Evolutionary conservation across 1,140 invertebrate species (phyloP).

Genomic region (Argopecten irradians): DNA sequence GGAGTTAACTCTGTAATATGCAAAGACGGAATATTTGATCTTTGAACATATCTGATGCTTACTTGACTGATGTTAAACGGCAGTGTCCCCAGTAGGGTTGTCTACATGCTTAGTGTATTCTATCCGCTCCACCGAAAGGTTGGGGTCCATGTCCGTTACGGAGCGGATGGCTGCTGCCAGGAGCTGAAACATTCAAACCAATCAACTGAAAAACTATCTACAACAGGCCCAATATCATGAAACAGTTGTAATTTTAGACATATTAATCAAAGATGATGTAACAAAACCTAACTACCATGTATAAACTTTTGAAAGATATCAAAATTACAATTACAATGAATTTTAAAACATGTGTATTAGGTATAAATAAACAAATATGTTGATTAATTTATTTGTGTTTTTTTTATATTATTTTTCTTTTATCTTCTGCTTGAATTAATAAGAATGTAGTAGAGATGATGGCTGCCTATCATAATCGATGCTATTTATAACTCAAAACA

Average conservation of each 20-base stretch:
- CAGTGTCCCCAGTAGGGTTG: slow-evolving; percentile 52
- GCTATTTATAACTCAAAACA: neutral
- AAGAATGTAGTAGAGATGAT: slow-evolving; percentile 1
- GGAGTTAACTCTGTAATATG: no score
- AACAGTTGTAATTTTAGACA: neutral
- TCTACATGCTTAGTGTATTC: slow-evolving; percentile 69
- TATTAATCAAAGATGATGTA: neutral
- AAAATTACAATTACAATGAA: no score
- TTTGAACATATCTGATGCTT: no score
- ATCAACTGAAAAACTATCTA: neutral
- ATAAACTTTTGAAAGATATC: neutral
- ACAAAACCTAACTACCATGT: no score
- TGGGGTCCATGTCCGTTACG: slow-evolving; percentile 73
- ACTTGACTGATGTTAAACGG: neutral
- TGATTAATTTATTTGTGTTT: no score
- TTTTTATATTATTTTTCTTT: no score
- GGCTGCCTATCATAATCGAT: neutral
- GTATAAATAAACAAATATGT: neutral
- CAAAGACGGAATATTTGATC: no score
- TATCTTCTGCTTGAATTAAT: neutral
- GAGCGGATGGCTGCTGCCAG: slow-evolving; percentile 69
- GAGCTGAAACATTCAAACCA: slow-evolving; percentile 57
- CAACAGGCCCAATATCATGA: no score
- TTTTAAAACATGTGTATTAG: neutral
- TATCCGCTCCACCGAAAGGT: slow-evolving; percentile 72